Conservation (phyloP, 1,140 invertebrate genomes). For the Sitodiplosis mosellana region DNA sequence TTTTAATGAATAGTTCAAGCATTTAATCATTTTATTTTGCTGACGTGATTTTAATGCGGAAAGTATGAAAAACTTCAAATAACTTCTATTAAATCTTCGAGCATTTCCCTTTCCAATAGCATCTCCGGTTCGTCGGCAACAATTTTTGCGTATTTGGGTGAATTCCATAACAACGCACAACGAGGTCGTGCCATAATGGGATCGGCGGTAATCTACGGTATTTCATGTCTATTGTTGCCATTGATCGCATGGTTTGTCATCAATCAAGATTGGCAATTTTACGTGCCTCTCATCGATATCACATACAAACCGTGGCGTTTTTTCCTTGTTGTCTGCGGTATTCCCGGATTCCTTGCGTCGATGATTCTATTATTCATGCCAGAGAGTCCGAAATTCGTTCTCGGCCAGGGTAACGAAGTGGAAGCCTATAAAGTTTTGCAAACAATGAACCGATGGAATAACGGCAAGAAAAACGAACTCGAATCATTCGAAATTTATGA, state of each 20-base stretch:
- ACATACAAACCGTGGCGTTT: constrained; percentile 5
- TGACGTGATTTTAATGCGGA: no score
- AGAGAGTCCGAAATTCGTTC: constrained; percentile 54
- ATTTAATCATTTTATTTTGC: no score
- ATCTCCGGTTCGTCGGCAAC: neutral
- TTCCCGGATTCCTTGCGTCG: neutral
- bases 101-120: neutral
- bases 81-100: no score
- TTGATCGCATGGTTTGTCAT: constrained; percentile 1
- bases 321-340: neutral
- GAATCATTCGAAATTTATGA: neutral
- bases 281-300: neutral
- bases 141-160: constrained; percentile 1
- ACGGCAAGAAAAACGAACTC: neutral
- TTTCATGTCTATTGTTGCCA: neutral
- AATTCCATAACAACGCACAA: neutral
- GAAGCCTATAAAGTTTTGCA: constrained; percentile 21
- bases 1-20: no score
- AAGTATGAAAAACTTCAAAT: no score
- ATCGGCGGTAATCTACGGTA: neutral
- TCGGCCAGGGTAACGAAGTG: constrained; percentile 33
- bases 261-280: constrained; percentile 3
- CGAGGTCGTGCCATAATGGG: neutral
- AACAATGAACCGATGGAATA: neutral
- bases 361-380: constrained; percentile 32